Evolutionary conservation across 1,140 invertebrate species (phyloP), one percentile per base, ranked within the genome.

Genomic region (Brachionus asplanchnoidis): DNA sequence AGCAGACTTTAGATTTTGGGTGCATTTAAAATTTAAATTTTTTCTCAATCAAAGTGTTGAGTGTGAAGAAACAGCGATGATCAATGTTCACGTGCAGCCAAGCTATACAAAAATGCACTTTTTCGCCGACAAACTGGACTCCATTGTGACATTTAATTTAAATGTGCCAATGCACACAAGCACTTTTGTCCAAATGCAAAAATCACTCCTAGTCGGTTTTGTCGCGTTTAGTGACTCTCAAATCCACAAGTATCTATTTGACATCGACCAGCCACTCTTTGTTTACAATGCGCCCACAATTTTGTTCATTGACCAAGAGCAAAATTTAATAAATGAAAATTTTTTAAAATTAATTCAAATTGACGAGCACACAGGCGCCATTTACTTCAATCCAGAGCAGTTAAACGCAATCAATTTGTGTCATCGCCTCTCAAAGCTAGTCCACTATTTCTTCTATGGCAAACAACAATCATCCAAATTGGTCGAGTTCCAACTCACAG

Each of bases 351-450:
- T 77, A 36, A 46, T 77, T 50, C 20, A 46, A 50, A 28, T 77
- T 12, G 73, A 77, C 32, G 42, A 77, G 26, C 40, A 77, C 20
- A 77, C 73, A n/a, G 79, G 79, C 17, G 53, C 56, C 20, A 44
- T 82, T 26, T 82, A 82, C 40, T 82, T 82, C 17, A 77, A 77
- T n/a, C 20, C 42, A 1, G 46, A 77, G 3, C 73, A 77, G 50
- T 4, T 77, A 0, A 77, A 77, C 28, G 12, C 73, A 1, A 26
- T 77, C n/a, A 26, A 28, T 77, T 46, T 77, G 26, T 53, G 7
- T 11, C 14, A 20, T 4, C 42, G 46, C 3, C 4, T 77, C 3
- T 77, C 73, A 2, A 77, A 77, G 11, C 14, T 77, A 32, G 20
- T 77, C 20, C 11, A 77, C 17, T 50, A 50, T 46, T 77, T 77